Percentiles rank a stretch among this genome's conserved stretches.
These are phyloP conservation scores for Gortyna flavago DNA, from an alignment of 2,888 invertebrate species.

Conservation along the genomic window DNA sequence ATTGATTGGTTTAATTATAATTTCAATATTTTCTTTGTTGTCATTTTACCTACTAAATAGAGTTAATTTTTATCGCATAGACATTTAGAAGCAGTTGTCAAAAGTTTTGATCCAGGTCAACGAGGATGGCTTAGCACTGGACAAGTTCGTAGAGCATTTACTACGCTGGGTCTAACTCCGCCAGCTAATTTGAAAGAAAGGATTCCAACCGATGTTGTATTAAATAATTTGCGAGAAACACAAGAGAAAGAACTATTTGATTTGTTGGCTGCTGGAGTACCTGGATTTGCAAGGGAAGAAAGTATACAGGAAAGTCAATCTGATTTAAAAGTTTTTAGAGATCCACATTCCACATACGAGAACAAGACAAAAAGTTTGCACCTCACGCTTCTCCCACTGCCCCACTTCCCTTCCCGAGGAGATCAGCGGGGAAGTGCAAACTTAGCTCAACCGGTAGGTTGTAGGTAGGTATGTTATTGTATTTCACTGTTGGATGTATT, in stretches of 20 bases:
- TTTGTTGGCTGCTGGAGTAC: conserved; percentile 67
- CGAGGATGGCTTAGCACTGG: conserved; percentile 83
- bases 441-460: background rate
- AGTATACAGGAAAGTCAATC: background rate
- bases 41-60: background rate
- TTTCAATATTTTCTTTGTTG: background rate
- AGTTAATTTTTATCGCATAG: conserved; percentile 62
- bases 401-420: too few species aligned
- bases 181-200: conserved; percentile 71
- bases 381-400: background rate
- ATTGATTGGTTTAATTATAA: background rate
- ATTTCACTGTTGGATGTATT: background rate
- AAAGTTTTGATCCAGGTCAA: conserved; percentile 86
- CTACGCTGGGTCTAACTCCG: conserved; percentile 77
- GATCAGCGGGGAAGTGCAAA: background rate
- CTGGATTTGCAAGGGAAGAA: conserved; percentile 16
- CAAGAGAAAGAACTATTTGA: conserved; percentile 78
- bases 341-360: too few species aligned
- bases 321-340: conserved; percentile 2
- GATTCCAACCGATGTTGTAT: conserved; percentile 71
- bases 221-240: conserved; percentile 69
- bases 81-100: conserved; percentile 82
- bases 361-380: background rate
- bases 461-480: background rate
- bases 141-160: conserved; percentile 81